Evolutionary conservation across 2,888 invertebrate genomes (phyloP), one percentile per base, ranked within the genome.

Genomic region (Thelaira solivaga): DNA sequence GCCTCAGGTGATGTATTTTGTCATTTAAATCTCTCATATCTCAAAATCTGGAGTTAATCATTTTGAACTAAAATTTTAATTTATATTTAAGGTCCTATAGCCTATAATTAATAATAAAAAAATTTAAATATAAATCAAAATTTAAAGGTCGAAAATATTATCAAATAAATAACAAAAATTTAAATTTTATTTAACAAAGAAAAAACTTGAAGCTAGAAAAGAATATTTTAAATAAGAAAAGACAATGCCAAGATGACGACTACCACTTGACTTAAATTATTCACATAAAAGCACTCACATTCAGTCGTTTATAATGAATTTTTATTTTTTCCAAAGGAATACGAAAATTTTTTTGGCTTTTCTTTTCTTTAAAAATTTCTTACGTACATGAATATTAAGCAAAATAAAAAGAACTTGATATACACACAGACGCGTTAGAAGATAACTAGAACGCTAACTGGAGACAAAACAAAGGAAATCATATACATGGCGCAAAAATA

Each of bases 381-480:
- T n/a, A n/a, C n/a, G n/a, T n/a, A n/a, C n/a, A n/a, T 1, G 1
- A 22, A 45, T 5, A 2, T 39, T 16, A 20, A 39, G 13, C 20
- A 65, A 29, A 26, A 20, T n/a, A n/a, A n/a, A n/a, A n/a, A n/a
- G n/a, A n/a, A n/a, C n/a, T n/a, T n/a, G n/a, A n/a, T n/a, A n/a
- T n/a, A n/a, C n/a, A n/a, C n/a, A n/a, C n/a, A n/a, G n/a, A 43
- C 31, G 20, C 31, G 47, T 36, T 53, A 29, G 49, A 57, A 31
- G 24, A 16, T 55, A 65, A 36, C 43, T 22, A 45, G 18, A 4
- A 64, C 26, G 13, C 36, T 24, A 47, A 47, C n/a, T n/a, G 41
- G 29, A 29, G 45, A 53, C 16, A 51, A 45, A 51, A 61, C 31
- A 45, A 67, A 22, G 53, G 36, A 61, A 61, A 39, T 47, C 20